Percentiles rank a stretch among this genome's conserved stretches.
Evolutionary conservation across 1,140 invertebrate species (phyloP).

Genomic region (Drosophila biarmipes): DNA sequence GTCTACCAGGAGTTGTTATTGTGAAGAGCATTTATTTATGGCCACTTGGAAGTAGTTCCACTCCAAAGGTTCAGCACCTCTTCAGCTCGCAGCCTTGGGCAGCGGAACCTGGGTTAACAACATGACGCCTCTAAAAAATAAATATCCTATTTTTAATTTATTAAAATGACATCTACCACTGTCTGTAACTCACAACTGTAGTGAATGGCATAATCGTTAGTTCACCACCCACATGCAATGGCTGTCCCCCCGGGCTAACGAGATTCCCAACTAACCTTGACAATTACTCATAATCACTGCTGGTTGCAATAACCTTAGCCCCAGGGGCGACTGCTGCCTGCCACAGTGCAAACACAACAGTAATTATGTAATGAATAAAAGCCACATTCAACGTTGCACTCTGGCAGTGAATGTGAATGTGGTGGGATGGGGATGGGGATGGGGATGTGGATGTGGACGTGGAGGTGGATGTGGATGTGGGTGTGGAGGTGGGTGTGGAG

Average conservation of each 20-base stretch:
- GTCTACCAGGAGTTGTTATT: constrained; percentile 28
- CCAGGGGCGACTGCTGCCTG: constrained; percentile 40
- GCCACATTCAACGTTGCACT: constrained; percentile 69
- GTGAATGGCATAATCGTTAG: neutral
- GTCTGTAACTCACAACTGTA: neutral
- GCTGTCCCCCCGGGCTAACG: neutral
- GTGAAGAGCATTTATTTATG: constrained; percentile 43
- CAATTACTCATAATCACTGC: constrained; percentile 72
- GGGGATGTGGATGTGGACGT: neutral
- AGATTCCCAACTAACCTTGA: constrained; percentile 41
- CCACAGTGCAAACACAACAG: constrained; percentile 73
- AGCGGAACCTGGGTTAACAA: too few species aligned
- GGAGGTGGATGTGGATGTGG: neutral
- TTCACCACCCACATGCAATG: neutral
- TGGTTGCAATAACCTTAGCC: constrained; percentile 39
- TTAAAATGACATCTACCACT: neutral
- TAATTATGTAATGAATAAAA: constrained; percentile 81
- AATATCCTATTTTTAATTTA: too few species aligned
- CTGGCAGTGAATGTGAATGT: neutral
- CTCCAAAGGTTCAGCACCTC: too few species aligned
- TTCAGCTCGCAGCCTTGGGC: neutral
- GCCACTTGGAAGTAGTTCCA: constrained; percentile 10
- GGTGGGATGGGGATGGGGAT: neutral
- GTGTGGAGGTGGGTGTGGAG: neutral
- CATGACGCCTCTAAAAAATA: neutral